phyloP scores from a whole-genome alignment of 2,797 vertebrate genomes.

The Glossophaga mutica region DNA sequence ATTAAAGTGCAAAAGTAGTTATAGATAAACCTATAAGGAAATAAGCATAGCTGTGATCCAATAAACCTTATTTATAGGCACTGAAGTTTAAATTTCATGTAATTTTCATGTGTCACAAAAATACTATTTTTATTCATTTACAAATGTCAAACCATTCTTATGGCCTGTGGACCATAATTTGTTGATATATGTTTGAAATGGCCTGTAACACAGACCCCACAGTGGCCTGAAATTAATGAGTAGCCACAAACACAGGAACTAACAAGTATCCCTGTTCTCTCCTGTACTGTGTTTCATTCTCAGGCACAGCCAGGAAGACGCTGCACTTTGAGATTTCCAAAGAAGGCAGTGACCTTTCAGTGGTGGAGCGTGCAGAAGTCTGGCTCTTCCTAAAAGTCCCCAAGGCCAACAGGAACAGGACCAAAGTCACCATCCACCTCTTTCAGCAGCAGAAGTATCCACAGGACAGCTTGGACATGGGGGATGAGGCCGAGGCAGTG shows the following conservation, averaged over 20 bases:
- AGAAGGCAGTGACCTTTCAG: conserved; percentile 90
- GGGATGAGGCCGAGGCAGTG: conserved; percentile 80
- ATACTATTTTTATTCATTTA: not conserved
- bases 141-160: not conserved
- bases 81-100: not conserved
- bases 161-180: not conserved
- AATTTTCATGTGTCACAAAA: not conserved
- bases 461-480: conserved; percentile 75
- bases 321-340: conserved; percentile 95
- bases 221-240: not conserved
- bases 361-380: conserved; percentile 95
- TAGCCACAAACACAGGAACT: not conserved
- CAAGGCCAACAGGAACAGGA: conserved; percentile 93
- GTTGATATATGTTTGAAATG: not conserved
- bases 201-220: not conserved
- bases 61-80: not conserved
- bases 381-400: conserved; percentile 96
- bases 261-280: conserved; percentile 70
- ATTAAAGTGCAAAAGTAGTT: not conserved
- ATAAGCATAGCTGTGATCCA: not conserved
- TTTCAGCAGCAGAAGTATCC: conserved; percentile 84
- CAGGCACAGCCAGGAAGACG: conserved; percentile 89
- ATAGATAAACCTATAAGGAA: not conserved
- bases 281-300: conserved; percentile 71
- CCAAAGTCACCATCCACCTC: conserved; percentile 92